phyloP scores from a whole-genome alignment of 2,797 vertebrate species.

The Setipinna tenuifilis region DNA sequence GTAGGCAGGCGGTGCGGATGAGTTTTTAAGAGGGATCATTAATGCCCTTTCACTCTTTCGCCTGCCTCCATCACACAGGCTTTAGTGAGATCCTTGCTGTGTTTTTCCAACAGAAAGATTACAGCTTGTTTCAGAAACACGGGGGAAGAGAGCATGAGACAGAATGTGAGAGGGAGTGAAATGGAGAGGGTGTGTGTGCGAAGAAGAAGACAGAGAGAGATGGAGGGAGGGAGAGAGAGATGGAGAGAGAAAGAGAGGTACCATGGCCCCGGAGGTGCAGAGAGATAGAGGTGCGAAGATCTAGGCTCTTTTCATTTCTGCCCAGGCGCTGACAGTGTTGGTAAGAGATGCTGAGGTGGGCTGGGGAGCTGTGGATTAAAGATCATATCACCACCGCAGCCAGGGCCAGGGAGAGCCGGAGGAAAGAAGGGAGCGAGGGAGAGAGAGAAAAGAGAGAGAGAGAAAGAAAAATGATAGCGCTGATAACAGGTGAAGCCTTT shows the following conservation, averaged over 20 bases:
- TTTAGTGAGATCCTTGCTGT: not conserved
- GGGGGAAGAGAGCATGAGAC: not conserved
- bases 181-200: not conserved
- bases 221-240: not conserved
- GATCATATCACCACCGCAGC: constrained; percentile 68
- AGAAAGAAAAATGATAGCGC: constrained; percentile 52
- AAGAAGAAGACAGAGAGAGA: not conserved
- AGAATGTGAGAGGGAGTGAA: no score
- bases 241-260: constrained; percentile 37
- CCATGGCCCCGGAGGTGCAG: constrained; percentile 28
- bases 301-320: constrained; percentile 60
- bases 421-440: constrained; percentile 18
- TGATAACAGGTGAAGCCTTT: constrained; percentile 58
- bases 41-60: not conserved
- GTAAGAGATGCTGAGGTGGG: constrained; percentile 63
- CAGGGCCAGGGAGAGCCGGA: constrained; percentile 25
- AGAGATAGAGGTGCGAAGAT: constrained; percentile 60
- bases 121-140: not conserved
- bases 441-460: constrained; percentile 38
- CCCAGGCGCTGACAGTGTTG: constrained; percentile 50
- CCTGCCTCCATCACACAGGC: not conserved
- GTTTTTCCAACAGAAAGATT: not conserved
- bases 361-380: constrained; percentile 68
- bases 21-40: not conserved
- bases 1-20: not conserved